Evolutionary conservation across 2,113 vertebrate species (phyloP).

Genomic region (Hypanus sabinus): DNA sequence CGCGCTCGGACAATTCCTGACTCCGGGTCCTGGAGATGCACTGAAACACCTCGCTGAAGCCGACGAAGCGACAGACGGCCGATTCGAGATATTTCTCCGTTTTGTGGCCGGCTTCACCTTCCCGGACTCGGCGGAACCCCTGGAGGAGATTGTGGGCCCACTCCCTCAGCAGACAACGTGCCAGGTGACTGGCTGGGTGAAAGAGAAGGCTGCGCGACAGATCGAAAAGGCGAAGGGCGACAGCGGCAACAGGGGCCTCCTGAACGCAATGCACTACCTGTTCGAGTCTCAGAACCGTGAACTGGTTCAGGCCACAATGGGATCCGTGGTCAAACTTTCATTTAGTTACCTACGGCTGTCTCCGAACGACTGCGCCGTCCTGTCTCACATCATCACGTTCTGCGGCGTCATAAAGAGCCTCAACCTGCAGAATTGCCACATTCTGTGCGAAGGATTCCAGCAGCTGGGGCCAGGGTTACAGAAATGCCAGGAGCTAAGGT

Average conservation of each 20-base stretch:
- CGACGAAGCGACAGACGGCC: not conserved
- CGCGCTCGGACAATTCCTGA: constrained; percentile 51
- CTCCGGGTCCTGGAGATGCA: not conserved
- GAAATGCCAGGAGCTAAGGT: too few relatives aligned
- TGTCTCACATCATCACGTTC: not conserved
- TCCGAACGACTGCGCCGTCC: not conserved
- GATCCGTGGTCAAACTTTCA: not conserved
- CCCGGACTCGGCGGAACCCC: not conserved
- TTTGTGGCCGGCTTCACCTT: not conserved
- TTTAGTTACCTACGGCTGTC: not conserved
- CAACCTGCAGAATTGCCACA: not conserved
- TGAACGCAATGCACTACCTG: not conserved
- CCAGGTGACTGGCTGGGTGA: not conserved
- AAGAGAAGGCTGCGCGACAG: not conserved
- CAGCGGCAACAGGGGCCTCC: not conserved
- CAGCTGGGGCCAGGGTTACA: too few relatives aligned
- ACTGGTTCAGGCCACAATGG: not conserved
- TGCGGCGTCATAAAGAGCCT: not conserved
- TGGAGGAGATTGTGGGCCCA: not conserved
- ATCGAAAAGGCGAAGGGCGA: not conserved
- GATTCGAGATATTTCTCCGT: not conserved
- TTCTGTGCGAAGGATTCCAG: too few relatives aligned
- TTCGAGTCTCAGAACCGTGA: not conserved
- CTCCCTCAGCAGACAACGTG: not conserved
- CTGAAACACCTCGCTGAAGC: not conserved